phyloP scores from a whole-genome alignment of 2,113 vertebrate genomes.

The Barbus barbus region DNA sequence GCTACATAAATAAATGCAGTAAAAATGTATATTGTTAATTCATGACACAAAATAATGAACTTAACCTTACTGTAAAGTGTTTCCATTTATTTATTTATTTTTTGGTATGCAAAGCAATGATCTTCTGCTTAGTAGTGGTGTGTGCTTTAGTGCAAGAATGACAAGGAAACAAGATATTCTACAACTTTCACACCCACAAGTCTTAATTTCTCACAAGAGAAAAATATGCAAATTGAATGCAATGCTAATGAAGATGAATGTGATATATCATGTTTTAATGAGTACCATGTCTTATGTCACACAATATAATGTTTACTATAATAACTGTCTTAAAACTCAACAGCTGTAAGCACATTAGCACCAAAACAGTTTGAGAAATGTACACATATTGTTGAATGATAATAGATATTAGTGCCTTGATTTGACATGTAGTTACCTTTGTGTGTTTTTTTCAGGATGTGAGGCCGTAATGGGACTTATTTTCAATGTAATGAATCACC shows the following conservation, averaged over 20 bases:
- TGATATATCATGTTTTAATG: background rate
- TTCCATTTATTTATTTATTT: too few species aligned
- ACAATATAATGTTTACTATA: background rate
- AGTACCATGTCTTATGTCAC: background rate
- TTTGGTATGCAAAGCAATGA: background rate
- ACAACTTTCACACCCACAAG: background rate
- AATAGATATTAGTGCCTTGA: background rate
- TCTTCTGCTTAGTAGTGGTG: too few species aligned
- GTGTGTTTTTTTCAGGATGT: too few species aligned
- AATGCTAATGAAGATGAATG: background rate
- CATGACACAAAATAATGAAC: background rate
- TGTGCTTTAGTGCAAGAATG: too few species aligned
- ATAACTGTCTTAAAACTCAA: background rate
- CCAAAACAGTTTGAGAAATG: background rate
- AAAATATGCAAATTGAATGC: background rate
- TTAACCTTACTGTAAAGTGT: too few species aligned
- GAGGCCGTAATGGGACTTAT: too few species aligned
- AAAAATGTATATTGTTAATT: background rate
- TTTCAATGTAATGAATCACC: background rate
- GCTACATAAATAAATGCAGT: background rate
- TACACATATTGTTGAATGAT: background rate
- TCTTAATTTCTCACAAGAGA: background rate
- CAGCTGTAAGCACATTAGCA: background rate
- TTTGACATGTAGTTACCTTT: background rate
- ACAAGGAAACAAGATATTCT: too few species aligned